Percentiles rank a stretch among this genome's conserved stretches.
phyloP scores from a whole-genome alignment of 1,140 invertebrate genomes.

The Pogonomyrmex barbatus region DNA sequence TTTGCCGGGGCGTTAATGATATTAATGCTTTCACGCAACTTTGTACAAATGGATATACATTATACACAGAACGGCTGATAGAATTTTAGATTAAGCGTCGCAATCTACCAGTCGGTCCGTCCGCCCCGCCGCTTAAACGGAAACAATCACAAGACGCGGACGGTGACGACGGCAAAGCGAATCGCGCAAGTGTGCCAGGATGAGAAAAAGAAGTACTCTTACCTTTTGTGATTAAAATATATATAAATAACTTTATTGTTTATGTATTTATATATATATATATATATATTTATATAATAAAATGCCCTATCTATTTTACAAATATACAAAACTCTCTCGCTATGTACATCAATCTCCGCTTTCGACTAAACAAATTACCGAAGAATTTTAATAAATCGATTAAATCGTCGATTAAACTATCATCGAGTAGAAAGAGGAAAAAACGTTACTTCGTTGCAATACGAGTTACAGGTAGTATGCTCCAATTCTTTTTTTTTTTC shows the following conservation, averaged over 20 bases:
- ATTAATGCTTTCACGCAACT: conserved; percentile 40
- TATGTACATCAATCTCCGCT: conserved; percentile 72
- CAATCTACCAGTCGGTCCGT: conserved; percentile 1
- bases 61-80: conserved; percentile 63
- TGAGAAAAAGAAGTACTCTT: conserved; percentile 50
- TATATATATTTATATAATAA: conserved; percentile 77
- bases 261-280: conserved; percentile 75
- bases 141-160: conserved; percentile 30
- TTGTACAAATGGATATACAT: conserved; percentile 53
- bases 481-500: conserved; percentile 54
- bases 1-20: conserved; percentile 33
- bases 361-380: conserved; percentile 62
- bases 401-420: conserved; percentile 72
- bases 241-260: conserved; percentile 79
- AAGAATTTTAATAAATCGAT: conserved; percentile 72
- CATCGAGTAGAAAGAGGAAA: conserved; percentile 76
- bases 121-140: conserved; percentile 3
- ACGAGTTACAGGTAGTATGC: conserved; percentile 72
- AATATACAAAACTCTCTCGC: conserved; percentile 77
- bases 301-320: conserved; percentile 78
- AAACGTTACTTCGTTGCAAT: conserved; percentile 74
- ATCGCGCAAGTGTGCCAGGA: conserved; percentile 42
- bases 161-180: neutral
- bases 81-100: conserved; percentile 60
- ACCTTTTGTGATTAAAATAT: conserved; percentile 76